These are phyloP conservation scores for Pollenia griseotomentosa DNA, from an alignment of 2,888 invertebrate genomes.

Conservation along the genomic window DNA sequence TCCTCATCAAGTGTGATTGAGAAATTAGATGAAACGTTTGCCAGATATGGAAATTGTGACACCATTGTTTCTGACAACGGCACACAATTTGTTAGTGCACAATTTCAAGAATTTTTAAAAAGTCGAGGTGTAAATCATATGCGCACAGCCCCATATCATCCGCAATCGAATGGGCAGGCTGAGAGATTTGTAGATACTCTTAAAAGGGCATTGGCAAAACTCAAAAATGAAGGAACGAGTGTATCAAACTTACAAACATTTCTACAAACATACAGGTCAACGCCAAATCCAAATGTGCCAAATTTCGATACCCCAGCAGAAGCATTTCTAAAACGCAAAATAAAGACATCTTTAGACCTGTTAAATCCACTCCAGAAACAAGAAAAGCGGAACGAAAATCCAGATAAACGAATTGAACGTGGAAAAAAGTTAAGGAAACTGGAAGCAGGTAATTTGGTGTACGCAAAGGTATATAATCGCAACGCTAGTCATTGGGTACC, in stretches of 20 bases:
- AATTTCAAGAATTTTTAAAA: slow-evolving; percentile 45
- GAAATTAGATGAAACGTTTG: slow-evolving; percentile 54
- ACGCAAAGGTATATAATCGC: background rate
- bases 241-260: slow-evolving; percentile 60
- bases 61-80: slow-evolving; percentile 57
- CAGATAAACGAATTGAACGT: background rate
- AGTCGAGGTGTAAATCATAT: slow-evolving; percentile 33
- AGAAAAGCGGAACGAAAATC: background rate
- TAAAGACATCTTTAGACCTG: background rate
- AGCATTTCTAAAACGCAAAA: background rate
- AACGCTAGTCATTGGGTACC: background rate
- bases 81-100: slow-evolving; percentile 57
- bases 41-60: slow-evolving; percentile 71
- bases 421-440: slow-evolving; percentile 8
- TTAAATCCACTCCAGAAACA: background rate
- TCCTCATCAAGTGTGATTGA: background rate
- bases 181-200: slow-evolving; percentile 72
- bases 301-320: slow-evolving; percentile 9
- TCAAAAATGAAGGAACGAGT: slow-evolving; percentile 62
- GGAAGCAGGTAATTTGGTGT: background rate
- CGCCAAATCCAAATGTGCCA: slow-evolving; percentile 64
- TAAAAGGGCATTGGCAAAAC: slow-evolving; percentile 63
- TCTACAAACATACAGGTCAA: slow-evolving; percentile 66
- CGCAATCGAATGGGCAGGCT: slow-evolving; percentile 71
- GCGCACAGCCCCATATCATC: slow-evolving; percentile 44